Conservation (phyloP, 2,888 invertebrate species). For the Caradrina clavipalpis region DNA sequence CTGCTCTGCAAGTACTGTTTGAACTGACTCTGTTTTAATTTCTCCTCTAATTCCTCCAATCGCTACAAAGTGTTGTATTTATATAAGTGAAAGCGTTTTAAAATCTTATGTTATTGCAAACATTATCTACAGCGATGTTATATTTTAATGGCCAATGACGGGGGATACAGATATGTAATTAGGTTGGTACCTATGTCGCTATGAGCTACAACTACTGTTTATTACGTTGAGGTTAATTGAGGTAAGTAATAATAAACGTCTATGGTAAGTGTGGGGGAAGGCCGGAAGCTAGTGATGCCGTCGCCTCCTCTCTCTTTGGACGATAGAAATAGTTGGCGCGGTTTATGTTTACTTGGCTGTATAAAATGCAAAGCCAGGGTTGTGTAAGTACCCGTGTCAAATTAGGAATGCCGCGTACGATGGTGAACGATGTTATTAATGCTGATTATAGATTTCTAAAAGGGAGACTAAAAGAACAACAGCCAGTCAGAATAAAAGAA, state of each 20-base stretch:
- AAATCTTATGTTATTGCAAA: conserved; percentile 41
- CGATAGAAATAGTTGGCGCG: conserved; percentile 22
- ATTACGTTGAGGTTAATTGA: conserved; percentile 25
- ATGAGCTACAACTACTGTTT: conserved; percentile 13
- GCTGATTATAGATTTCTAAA: neutral
- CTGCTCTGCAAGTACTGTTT: conserved; percentile 83
- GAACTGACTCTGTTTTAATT: conserved; percentile 85
- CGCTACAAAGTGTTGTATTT: conserved; percentile 67
- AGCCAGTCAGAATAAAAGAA: neutral
- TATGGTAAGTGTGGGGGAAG: conserved; percentile 42
- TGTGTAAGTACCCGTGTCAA: neutral
- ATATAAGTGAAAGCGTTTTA: conserved; percentile 65
- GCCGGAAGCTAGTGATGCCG: conserved; percentile 27
- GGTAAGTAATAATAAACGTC: conserved; percentile 30
- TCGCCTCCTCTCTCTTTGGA: conserved; percentile 34
- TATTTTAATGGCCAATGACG: conserved; percentile 44
- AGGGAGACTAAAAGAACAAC: neutral
- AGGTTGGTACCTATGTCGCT: conserved; percentile 22
- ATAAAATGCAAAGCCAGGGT: neutral
- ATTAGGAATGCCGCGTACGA: neutral
- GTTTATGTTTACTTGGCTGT: conserved; percentile 4
- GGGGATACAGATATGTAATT: conserved; percentile 31
- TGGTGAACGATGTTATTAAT: neutral
- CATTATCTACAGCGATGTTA: conserved; percentile 41
- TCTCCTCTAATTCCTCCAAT: conserved; percentile 86